Base-by-base conservation (phyloP, 2,113 vertebrate genomes). In the Bungarus multicinctus region DNA sequence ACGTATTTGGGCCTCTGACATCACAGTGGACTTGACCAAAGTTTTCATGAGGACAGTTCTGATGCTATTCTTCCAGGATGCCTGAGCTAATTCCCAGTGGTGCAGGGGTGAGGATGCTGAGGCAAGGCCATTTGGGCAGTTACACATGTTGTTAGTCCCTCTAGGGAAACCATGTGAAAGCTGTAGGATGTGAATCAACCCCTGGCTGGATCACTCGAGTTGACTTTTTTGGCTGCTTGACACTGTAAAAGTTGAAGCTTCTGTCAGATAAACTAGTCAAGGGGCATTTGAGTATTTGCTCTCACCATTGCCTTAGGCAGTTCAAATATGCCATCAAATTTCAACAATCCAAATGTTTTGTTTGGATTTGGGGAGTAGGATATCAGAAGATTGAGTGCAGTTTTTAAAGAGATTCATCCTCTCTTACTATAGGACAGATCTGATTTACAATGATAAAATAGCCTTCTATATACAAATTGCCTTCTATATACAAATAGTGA, bases 171-270 rank as follows among this genome's bases (percentile, higher is more conserved):
- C 89, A 8, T 85, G 64, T 89, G 89, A 81, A 94, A 91, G 34
- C 60, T 81, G 0, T 4, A 74, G 50, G 90, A 93, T 55, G 6
- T 93, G 85, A 52, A 52, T 52, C 50, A 52, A 94, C 94, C 96
- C 93, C 90, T 92, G 93, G 92, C 95, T 94, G 45, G 16, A 92
- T 95, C 95, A 86, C 91, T 93, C 12, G 88, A 87, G 90, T 18
- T 95, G 92, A 94, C 95, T 96, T 96, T 92, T 90, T 94, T 89
- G 93, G 92, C 93, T 94, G 52, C 91, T 95, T 93, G 92, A 93
- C 96, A 96, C 93, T 94, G 92, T 91, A 91, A 89, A 96, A 96
- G 91, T 0, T 20, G 93, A 95, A 87, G 55, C 92, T 92, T 64
- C 91, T 93, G 93, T 94, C 96, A 94, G 90, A 91, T 92, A 94